phyloP scores from a whole-genome alignment of 2,797 vertebrate species.

The Danio kyathit region DNA sequence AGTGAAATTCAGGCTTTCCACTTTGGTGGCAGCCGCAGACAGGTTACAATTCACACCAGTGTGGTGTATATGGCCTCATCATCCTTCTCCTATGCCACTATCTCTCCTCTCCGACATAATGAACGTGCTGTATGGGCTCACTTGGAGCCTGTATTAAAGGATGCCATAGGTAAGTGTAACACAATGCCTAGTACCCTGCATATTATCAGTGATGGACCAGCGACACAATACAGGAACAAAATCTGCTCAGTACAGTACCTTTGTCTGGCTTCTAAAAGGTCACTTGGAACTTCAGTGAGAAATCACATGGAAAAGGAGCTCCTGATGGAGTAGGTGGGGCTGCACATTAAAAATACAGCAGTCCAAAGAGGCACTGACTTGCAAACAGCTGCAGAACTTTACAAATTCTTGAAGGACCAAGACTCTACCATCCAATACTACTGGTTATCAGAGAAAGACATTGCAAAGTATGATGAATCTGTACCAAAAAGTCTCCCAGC shows the following conservation, averaged over 20 bases:
- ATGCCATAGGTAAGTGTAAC: background rate
- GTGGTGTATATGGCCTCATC: background rate
- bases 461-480: conserved; percentile 18
- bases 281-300: conserved; percentile 29
- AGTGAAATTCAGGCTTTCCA: background rate
- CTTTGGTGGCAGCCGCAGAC: conserved; percentile 32
- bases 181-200: background rate
- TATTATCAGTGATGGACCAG: conserved; percentile 38
- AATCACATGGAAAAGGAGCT: conserved; percentile 32
- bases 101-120: conserved; percentile 37
- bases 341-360: background rate
- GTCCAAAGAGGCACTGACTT: conserved; percentile 16
- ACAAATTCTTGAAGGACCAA: background rate
- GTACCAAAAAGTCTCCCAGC: conserved; percentile 10
- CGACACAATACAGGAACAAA: conserved; percentile 47
- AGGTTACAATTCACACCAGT: background rate
- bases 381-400: conserved; percentile 11
- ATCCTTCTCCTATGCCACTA: conserved; percentile 16
- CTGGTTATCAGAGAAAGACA: conserved; percentile 11
- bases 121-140: conserved; percentile 46
- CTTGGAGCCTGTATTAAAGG: conserved; percentile 34
- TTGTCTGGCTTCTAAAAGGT: conserved; percentile 33
- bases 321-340: conserved; percentile 36
- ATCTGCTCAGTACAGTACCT: conserved; percentile 35
- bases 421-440: background rate